Evolutionary conservation across 2,797 vertebrate species (phyloP), one percentile per base, ranked within the genome.

Genomic region (Cephalopachus bancanus): DNA sequence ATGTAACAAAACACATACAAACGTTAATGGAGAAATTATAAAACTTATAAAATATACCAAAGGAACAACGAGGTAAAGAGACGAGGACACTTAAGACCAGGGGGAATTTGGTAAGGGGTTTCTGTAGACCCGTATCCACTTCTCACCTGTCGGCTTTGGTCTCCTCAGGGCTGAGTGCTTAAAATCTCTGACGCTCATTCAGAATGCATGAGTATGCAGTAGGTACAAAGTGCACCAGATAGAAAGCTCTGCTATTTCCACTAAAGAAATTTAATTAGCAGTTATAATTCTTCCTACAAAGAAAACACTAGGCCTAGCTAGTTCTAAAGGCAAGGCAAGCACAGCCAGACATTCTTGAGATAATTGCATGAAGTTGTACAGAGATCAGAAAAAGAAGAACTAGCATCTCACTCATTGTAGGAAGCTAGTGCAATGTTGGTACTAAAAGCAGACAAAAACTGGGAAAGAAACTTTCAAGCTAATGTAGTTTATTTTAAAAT

Each of bases 291-390:
- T 94, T 85, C 80, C 89, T n/a, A 49, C 37, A 64, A 89, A 84
- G 74, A 64, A 89, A 92, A 81, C 44, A 59, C 15, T 30, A 75
- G 26, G 49, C 33, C 49, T 72, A 12, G 33, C 51, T 89, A n/a
- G 74, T 92, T 71, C 53, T 89, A 86, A 89, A 81, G 85, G 33
- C 60, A 89, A 81, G 85, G 33, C 60, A 80, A 88, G 65, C 20
- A 30, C 28, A 85, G 67, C 17, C 49, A 62, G 80, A 62, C n/a
- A 69, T 11, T 71, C 30, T n/a, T 79, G 24, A 76, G 55, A 81
- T 17, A 37, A 44, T 81, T 85, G 37, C 75, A 72, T 17, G 67
- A 81, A 91, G 28, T 19, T 44, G 89, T 60, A 17, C n/a, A 80
- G 67, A 89, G 49, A 69, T 53, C 17, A 74, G 64, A 72, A 91